Conservation (phyloP, 2,113 vertebrate species). For the Lagenorhynchus albirostris region DNA sequence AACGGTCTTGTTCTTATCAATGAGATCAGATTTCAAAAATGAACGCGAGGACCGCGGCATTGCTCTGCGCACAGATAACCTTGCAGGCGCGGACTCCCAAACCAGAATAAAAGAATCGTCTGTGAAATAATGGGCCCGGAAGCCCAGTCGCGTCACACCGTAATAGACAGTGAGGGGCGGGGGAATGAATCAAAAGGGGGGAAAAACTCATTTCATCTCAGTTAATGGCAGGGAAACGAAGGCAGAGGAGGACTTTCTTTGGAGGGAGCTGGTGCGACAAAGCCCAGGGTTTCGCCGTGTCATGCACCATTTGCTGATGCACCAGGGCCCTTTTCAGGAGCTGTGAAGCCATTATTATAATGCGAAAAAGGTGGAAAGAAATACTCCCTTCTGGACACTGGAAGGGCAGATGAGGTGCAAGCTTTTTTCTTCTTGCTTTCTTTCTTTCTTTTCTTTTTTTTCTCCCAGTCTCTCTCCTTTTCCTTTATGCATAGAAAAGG, state of each 20-base stretch:
- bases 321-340: conserved; percentile 83
- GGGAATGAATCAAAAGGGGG: conserved; percentile 81
- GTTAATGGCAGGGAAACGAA: conserved; percentile 90
- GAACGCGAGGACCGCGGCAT: conserved; percentile 70
- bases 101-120: conserved; percentile 83
- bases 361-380: conserved; percentile 85
- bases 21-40: conserved; percentile 84
- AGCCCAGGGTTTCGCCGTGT: conserved; percentile 81
- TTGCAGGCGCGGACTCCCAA: conserved; percentile 83
- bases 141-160: conserved; percentile 83
- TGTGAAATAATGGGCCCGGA: conserved; percentile 84
- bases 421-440: conserved; percentile 1
- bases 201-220: conserved; percentile 88
- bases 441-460: background rate
- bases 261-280: conserved; percentile 85
- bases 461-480: background rate
- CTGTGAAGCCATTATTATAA: conserved; percentile 87
- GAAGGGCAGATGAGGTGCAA: conserved; percentile 92
- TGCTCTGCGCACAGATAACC: conserved; percentile 85
- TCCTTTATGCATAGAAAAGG: background rate
- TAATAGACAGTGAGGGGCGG: conserved; percentile 79
- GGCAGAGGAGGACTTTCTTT: conserved; percentile 87
- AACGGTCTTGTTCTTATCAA: conserved; percentile 81
- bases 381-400: conserved; percentile 87
- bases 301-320: conserved; percentile 87